These are phyloP conservation scores for Notarius lentiginosus DNA, from an alignment of 2,113 vertebrate species.

Conservation along the genomic window DNA sequence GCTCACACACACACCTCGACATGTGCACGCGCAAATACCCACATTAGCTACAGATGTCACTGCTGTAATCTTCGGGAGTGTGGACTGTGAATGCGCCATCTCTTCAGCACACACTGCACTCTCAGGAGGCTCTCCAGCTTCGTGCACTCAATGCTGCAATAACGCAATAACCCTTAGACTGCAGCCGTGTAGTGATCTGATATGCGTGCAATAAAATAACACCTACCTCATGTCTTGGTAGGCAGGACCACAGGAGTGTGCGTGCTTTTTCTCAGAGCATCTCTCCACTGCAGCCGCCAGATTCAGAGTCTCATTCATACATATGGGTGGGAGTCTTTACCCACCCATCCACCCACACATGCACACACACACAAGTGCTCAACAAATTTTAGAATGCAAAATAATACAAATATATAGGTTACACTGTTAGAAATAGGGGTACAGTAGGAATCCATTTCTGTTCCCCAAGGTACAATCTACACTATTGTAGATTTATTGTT, in stretches of 20 bases:
- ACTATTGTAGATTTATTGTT: too few relatives aligned
- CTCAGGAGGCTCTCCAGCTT: background rate
- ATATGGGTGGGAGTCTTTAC: background rate
- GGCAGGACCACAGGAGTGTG: background rate
- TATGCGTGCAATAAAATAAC: background rate
- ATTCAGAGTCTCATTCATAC: background rate
- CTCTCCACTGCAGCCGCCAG: background rate
- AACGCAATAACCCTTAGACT: background rate
- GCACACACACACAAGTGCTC: background rate
- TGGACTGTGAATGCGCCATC: background rate
- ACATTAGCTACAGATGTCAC: background rate
- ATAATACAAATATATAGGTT: background rate
- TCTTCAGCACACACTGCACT: background rate
- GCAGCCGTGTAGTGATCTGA: background rate
- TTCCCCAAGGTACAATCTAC: too few relatives aligned
- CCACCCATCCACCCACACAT: background rate
- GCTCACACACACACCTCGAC: background rate
- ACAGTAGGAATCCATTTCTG: too few relatives aligned
- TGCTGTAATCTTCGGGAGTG: background rate
- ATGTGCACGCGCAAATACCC: background rate
- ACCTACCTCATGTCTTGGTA: slow-evolving; percentile 13
- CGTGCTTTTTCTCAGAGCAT: background rate
- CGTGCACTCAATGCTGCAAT: background rate
- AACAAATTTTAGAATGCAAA: background rate
- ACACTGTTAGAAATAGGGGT: too few relatives aligned